Evolutionary conservation across 1,140 invertebrate genomes (phyloP).

Genomic region (Cylas formicarius): DNA sequence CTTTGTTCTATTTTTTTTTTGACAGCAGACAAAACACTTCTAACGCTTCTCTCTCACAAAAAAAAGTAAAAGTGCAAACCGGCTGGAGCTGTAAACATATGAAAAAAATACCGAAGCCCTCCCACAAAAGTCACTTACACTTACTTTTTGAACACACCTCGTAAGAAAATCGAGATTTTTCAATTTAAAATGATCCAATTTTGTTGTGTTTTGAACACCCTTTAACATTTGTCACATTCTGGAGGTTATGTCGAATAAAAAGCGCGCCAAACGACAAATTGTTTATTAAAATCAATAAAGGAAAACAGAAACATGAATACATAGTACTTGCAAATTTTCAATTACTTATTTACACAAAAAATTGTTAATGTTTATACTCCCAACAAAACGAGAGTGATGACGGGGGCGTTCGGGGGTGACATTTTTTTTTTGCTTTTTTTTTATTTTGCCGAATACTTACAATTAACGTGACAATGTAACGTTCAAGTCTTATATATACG

Average conservation of each 20-base stretch:
- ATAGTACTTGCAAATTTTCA: constrained; percentile 39
- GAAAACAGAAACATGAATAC: constrained; percentile 44
- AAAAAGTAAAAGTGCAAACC: too few species aligned
- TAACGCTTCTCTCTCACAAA: too few species aligned
- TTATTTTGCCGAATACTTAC: constrained; percentile 9
- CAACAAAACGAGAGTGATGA: constrained; percentile 28
- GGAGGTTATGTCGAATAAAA: constrained; percentile 6
- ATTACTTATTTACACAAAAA: constrained; percentile 36
- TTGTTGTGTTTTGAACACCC: background rate
- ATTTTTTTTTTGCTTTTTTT: constrained; percentile 4
- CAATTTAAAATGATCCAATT: too few species aligned
- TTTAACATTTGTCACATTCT: background rate
- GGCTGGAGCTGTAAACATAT: too few species aligned
- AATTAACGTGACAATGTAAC: constrained; percentile 37
- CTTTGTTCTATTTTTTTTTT: too few species aligned
- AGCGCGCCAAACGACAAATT: constrained; percentile 38
- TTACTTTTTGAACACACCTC: background rate
- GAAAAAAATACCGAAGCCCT: background rate
- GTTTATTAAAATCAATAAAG: constrained; percentile 44
- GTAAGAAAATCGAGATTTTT: too few species aligned
- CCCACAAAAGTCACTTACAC: background rate
- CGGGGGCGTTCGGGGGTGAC: constrained; percentile 3
- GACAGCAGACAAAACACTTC: too few species aligned
- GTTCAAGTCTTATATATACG: constrained; percentile 31
- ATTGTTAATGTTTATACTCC: constrained; percentile 38